phyloP scores from a whole-genome alignment of 2,888 invertebrate genomes.

The Agrochola macilenta region DNA sequence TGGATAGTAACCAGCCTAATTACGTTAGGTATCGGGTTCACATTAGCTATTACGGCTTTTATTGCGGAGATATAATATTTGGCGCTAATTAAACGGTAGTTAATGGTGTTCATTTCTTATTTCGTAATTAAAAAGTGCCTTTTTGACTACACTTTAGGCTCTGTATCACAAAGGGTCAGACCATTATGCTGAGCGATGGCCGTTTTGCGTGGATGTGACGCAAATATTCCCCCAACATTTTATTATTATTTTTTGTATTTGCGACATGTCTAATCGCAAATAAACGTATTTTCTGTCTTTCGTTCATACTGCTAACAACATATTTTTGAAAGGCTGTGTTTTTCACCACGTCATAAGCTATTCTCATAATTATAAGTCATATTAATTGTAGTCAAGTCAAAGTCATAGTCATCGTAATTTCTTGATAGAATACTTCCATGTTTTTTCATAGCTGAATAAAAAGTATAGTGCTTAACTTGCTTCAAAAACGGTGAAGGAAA shows the following conservation, averaged over 20 bases:
- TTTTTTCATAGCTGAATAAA: background rate
- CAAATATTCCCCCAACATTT: too few species aligned
- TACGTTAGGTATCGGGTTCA: constrained; percentile 30
- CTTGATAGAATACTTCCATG: background rate
- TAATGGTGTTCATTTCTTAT: background rate
- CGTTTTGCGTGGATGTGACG: too few species aligned
- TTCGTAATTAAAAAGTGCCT: background rate
- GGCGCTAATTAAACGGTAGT: background rate
- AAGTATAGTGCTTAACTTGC: background rate
- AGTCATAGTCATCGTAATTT: too few species aligned
- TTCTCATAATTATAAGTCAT: background rate
- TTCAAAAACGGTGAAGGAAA: too few species aligned
- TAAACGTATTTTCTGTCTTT: too few species aligned
- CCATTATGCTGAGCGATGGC: too few species aligned
- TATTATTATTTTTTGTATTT: too few species aligned
- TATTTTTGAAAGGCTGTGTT: background rate
- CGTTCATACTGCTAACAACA: background rate
- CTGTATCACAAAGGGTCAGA: too few species aligned
- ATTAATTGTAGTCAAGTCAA: too few species aligned
- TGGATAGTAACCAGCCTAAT: constrained; percentile 53
- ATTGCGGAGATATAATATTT: constrained; percentile 21
- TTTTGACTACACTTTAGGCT: background rate
- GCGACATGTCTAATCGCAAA: too few species aligned
- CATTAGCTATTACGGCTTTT: constrained; percentile 40
- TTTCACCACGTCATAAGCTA: background rate